Evolutionary conservation across 92 coral and sea anemone genomes (phyloP), one percentile per base, ranked within the genome.

Genomic region (Epizoanthus scotinus): DNA sequence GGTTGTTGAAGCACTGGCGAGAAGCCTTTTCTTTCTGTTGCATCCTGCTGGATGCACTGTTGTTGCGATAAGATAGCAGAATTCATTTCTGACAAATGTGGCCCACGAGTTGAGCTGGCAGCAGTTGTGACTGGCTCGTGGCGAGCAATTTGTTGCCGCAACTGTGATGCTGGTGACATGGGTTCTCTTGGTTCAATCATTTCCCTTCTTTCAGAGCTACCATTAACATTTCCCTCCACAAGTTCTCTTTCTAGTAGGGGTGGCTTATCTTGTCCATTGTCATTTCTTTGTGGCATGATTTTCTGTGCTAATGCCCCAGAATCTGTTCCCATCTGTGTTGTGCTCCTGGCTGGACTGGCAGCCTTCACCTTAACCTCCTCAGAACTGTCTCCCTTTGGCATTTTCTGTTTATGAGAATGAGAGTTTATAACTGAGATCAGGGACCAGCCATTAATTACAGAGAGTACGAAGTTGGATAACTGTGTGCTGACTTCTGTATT

Each of bases 1-100:
- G 97, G 97, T 72, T 93, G 91, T 52, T 87, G 90, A 69, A 92
- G 84, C 1, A 84, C 19, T 36, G 78, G 87, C 26, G 88, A 71
- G 28, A 49, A 15, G 1, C 29, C 6, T 60, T 75, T 75, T 28
- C 42, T 75, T 15, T 75, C 81, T 31, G 15, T 22, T 20, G 36
- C 34, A 14, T 75, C 68, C 27, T 75, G 68, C 81, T 75, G 81
- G 69, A 31, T 26, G 18, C 27, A 19, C 67, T 27, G 55, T 36
- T 17, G 57, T 20, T 55, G 55, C 38, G 67, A 75, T 25, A 60
- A 25, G 18, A 59, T 29, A 75, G 67, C 57, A 38, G 67, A 19
- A 20, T 60, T 59, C 31, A 75, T 10, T 40, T 75, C 81, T 22
- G 53, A n/a, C n/a, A 55, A 28, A 42, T 59, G 47, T 19, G 81